A percentile compares a stretch with the other conserved stretches of the same genome.
These are phyloP conservation scores for Sandelia bainsii DNA, from an alignment of 2,797 vertebrate genomes.

Conservation along the genomic window DNA sequence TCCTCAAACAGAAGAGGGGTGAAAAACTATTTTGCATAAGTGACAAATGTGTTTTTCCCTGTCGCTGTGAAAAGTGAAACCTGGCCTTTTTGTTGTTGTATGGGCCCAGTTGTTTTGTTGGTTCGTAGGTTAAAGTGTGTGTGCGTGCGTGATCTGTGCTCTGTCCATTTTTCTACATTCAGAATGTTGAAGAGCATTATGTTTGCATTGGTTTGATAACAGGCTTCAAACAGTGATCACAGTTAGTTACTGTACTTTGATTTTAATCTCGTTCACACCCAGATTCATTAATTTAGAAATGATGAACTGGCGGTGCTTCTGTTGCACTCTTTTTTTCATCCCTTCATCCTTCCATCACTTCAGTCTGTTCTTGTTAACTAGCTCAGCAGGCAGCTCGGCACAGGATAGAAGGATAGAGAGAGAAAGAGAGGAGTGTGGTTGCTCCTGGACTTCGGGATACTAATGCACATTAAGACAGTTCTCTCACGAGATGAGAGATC, in stretches of 20 bases:
- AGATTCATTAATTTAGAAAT: background rate
- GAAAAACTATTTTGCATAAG: background rate
- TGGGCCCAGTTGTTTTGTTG: background rate
- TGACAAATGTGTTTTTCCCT: too few species aligned
- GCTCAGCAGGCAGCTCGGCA: conserved; percentile 45
- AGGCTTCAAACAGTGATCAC: background rate
- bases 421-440: background rate
- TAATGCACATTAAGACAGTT: conserved; percentile 12
- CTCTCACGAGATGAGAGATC: conserved; percentile 9
- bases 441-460: conserved; percentile 14
- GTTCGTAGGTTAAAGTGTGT: background rate
- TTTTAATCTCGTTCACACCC: background rate
- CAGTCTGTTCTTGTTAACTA: conserved; percentile 46
- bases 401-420: background rate
- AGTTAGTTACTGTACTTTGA: background rate
- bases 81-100: too few species aligned
- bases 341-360: conserved; percentile 18
- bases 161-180: background rate
- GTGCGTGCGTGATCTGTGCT: background rate
- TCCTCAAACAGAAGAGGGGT: background rate
- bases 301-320: background rate
- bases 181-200: too few species aligned
- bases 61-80: background rate
- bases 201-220: too few species aligned
- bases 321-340: conserved; percentile 3